Conservation (phyloP, 2,797 vertebrate genomes). For the Alcedo quadribrachys region DNA sequence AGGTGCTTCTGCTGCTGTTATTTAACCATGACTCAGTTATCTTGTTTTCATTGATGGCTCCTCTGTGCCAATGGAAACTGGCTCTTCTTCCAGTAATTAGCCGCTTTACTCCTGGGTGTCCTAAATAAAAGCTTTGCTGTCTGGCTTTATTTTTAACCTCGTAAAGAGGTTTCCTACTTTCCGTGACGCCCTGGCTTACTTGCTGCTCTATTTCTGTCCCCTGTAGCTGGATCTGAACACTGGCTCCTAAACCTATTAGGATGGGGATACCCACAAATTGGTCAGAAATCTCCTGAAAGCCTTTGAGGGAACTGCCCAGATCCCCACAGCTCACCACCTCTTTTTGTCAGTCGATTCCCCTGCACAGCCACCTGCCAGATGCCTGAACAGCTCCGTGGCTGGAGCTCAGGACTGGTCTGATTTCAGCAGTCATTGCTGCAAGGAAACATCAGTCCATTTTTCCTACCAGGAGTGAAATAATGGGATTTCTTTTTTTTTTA, state of each 20-base stretch:
- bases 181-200: not conserved
- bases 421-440: fast-evolving
- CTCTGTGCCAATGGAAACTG: conserved; percentile 12
- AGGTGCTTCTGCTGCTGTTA: not conserved
- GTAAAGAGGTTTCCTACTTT: conserved; percentile 59
- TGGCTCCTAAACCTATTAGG: conserved; percentile 1
- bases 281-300: not conserved
- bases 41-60: conserved; percentile 16
- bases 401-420: not conserved
- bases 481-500: not conserved
- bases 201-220: conserved; percentile 31
- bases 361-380: not conserved
- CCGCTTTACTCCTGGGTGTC: not conserved
- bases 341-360: not conserved
- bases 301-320: not conserved
- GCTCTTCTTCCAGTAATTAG: conserved; percentile 41
- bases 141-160: conserved; percentile 54
- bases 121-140: not conserved
- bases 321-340: not conserved
- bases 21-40: conserved; percentile 51
- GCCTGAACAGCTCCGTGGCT: not conserved
- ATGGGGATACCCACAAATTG: not conserved
- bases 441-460: not conserved
- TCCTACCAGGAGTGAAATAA: not conserved
- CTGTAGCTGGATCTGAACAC: not conserved